A percentile compares a stretch with the other conserved stretches of the same genome.
Evolutionary conservation across 2,888 invertebrate genomes (phyloP).

Genomic region (Ophraella communa): DNA sequence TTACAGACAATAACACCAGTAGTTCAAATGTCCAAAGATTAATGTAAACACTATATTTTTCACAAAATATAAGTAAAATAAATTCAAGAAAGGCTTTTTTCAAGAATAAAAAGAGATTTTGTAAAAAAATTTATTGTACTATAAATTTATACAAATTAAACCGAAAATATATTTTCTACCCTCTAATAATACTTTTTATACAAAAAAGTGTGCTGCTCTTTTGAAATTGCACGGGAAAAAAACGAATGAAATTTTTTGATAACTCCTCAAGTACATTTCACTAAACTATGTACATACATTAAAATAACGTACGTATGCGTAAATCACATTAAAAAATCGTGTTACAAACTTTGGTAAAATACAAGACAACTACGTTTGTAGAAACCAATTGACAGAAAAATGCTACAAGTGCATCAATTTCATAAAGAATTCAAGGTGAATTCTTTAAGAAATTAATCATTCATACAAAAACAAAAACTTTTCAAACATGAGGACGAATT

Average conservation of each 20-base stretch:
- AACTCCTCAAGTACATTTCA: conserved; percentile 11
- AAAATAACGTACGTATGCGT: conserved; percentile 29
- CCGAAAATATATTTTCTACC: conserved; percentile 37
- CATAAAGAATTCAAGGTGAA: not conserved
- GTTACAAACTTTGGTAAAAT: conserved; percentile 39
- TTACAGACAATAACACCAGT: too few relatives aligned
- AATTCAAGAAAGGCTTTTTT: not conserved
- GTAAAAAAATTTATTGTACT: conserved; percentile 34
- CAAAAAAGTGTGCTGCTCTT: conserved; percentile 32
- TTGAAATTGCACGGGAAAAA: conserved; percentile 34
- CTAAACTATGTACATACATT: conserved; percentile 22
- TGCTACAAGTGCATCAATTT: not conserved
- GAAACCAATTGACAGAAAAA: too few relatives aligned
- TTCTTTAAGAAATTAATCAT: not conserved
- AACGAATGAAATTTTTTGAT: conserved; percentile 8
- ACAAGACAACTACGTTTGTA: not conserved
- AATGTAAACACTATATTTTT: too few relatives aligned
- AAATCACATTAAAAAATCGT: conserved; percentile 37
- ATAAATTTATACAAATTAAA: conserved; percentile 37
- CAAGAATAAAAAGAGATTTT: not conserved
- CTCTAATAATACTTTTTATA: conserved; percentile 41
- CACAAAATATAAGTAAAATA: too few relatives aligned
- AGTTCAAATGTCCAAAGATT: too few relatives aligned
- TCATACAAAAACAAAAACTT: not conserved
- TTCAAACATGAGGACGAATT: not conserved